Percentiles rank a stretch among this genome's conserved stretches.
Evolutionary conservation across 2,797 vertebrate genomes (phyloP).

Genomic region (Loriculus beryllinus): DNA sequence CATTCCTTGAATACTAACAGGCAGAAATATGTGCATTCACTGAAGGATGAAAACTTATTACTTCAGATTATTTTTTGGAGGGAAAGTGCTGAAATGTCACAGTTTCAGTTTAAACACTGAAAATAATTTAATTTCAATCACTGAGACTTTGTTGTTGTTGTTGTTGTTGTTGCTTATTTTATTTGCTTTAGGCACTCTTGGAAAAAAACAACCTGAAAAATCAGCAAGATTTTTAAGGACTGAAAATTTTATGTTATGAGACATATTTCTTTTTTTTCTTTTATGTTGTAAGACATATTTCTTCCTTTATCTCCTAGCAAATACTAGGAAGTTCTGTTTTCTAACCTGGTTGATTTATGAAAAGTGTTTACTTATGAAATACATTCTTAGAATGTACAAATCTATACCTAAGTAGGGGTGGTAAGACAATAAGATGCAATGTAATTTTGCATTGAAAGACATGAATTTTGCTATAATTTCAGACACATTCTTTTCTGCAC

Average conservation of each 20-base stretch:
- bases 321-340: neutral
- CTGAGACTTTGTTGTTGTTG: neutral
- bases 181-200: neutral
- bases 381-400: neutral
- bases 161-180: neutral
- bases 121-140: neutral
- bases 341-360: neutral
- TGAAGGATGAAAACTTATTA: neutral
- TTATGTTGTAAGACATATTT: neutral
- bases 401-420: neutral
- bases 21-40: neutral
- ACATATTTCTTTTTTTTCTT: neutral
- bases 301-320: neutral
- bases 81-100: neutral
- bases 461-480: neutral
- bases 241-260: neutral
- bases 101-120: neutral
- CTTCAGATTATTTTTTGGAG: neutral
- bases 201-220: neutral
- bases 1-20: neutral
- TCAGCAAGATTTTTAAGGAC: neutral
- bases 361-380: neutral
- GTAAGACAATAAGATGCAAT: neutral
- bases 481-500: neutral
- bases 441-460: neutral